phyloP scores from a whole-genome alignment of 2,797 vertebrate genomes.

The Sciaenops ocellatus region DNA sequence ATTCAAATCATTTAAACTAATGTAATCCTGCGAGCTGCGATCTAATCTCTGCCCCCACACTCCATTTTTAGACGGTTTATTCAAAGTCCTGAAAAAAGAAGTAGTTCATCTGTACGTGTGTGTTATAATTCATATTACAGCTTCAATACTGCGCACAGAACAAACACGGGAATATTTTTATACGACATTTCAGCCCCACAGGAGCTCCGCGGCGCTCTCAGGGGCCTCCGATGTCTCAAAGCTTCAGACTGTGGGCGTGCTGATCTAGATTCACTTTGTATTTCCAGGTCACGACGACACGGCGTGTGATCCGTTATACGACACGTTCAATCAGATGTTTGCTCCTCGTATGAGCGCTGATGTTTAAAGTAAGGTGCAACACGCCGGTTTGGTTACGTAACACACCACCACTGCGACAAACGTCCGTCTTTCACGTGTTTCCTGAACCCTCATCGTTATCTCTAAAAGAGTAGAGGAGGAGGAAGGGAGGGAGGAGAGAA shows the following conservation, averaged over 20 bases:
- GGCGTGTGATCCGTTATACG: conserved; percentile 10
- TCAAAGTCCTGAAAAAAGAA: conserved; percentile 30
- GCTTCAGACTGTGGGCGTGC: conserved; percentile 56
- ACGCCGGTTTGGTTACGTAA: conserved; percentile 35
- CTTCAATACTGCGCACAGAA: conserved; percentile 23
- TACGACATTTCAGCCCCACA: conserved; percentile 41
- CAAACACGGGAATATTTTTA: conserved; percentile 57
- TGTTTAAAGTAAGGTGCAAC: conserved; percentile 25
- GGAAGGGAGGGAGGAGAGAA: too few relatives aligned
- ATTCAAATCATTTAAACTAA: conserved; percentile 33
- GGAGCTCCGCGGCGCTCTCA: conserved; percentile 38
- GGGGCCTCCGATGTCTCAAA: conserved; percentile 33
- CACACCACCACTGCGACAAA: neutral
- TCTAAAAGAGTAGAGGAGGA: too few relatives aligned
- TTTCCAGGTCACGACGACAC: conserved; percentile 68
- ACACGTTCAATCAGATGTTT: neutral
- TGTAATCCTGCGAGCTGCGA: conserved; percentile 34
- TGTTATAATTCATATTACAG: conserved; percentile 10
- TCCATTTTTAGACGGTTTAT: conserved; percentile 55
- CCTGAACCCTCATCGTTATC: conserved; percentile 29
- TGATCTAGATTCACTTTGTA: conserved; percentile 63
- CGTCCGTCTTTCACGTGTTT: conserved; percentile 20
- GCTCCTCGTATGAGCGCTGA: neutral
- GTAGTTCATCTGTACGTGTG: conserved; percentile 28
- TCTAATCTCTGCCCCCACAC: conserved; percentile 48